Base-by-base conservation (phyloP, 2,888 invertebrate genomes). In the Nysson spinosus region DNA sequence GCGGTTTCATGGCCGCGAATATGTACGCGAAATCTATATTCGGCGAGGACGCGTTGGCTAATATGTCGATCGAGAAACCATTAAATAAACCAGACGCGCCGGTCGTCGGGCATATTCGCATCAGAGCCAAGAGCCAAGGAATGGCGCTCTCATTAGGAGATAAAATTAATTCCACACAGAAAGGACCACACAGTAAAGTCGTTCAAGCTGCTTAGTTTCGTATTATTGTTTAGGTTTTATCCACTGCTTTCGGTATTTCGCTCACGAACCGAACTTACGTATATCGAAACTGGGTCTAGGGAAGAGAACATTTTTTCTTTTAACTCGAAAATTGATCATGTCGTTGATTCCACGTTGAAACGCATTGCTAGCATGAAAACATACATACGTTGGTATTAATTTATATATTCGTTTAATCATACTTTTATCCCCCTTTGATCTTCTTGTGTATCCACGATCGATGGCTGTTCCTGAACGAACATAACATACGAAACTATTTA, bases 1-100 rank as follows among this genome's bases (percentile, higher is more conserved):
- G 99, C 88, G 99, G 99, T 4, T 99, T 99, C 89, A 96, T 99
- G 96, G 99, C 99, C 4, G 99, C 99, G 37, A 99, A 99, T 87
- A 93, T 99, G 91, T 99, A 99, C 89, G 99, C 99, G 37, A 94
- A 97, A 81, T 97, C 97, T 4, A 97, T 98, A 83, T 97, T 97
- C 88, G 99, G 99, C 7, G 99, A 99, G 88, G 98, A 99, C 88
- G 99, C 99, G 2, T 90, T 99, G 77, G 99, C 99, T 67, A 99
- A 99, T 91, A 92, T 99, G 80, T 98, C 98, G 88, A 97, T 99
- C 81, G 99, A 99, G 89, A 96, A 96, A 81, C 94, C 96, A 24
- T 91, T 96, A 69, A 95, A 95, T 88, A 95, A 95, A 84, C 91
- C 93, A 7, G 92, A 93, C 80, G 94, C 96, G 34, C 93, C 97